Evolutionary conservation across 2,888 invertebrate species (phyloP).

Genomic region (Ischnus inquisitorius): DNA sequence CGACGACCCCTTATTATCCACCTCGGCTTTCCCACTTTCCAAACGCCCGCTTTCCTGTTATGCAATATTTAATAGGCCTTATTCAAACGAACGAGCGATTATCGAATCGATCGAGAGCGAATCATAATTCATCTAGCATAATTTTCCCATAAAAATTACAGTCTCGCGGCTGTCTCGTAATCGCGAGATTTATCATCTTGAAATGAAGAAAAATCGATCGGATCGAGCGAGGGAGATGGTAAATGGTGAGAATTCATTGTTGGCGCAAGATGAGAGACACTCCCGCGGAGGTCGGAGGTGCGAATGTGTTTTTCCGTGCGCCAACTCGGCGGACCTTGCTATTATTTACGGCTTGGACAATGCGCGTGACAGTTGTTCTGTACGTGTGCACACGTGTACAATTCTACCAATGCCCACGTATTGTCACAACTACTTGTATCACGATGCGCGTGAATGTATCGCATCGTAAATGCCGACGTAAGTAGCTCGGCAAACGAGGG

Average conservation of each 20-base stretch:
- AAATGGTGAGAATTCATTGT: constrained; percentile 7
- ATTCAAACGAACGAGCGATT: neutral
- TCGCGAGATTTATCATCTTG: too few species aligned
- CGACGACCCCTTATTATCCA: constrained; percentile 26
- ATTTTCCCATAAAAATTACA: too few species aligned
- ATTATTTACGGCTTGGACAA: constrained; percentile 26
- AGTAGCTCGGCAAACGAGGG: too few species aligned
- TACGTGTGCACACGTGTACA: neutral
- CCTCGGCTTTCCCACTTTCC: neutral
- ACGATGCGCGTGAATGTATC: too few species aligned
- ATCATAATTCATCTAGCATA: too few species aligned
- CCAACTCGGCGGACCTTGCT: constrained; percentile 29
- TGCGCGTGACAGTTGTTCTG: neutral
- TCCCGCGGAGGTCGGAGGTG: constrained; percentile 5
- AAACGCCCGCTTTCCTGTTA: constrained; percentile 28
- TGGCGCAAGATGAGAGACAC: neutral
- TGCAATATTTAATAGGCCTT: neutral
- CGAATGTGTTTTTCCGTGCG: constrained; percentile 27
- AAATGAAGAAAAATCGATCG: neutral
- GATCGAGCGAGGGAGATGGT: neutral
- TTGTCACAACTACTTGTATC: too few species aligned
- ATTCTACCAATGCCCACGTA: too few species aligned
- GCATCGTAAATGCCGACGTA: too few species aligned
- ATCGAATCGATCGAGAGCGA: neutral
- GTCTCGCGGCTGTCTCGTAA: too few species aligned